phyloP scores from a whole-genome alignment of 2,797 vertebrate species.

The Characodon lateralis region DNA sequence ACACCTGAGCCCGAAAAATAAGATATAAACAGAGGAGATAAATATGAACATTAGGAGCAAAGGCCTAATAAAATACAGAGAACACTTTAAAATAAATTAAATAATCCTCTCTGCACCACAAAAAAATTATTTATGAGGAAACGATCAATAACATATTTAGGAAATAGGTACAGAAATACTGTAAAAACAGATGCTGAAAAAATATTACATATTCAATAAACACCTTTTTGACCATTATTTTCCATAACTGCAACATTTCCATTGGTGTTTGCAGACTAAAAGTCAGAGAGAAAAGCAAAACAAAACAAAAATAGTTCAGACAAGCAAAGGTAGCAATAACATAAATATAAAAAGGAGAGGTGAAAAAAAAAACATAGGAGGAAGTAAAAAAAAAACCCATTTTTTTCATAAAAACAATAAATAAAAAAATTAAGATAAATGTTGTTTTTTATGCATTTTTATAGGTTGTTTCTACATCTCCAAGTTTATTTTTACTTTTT shows the following conservation, averaged over 20 bases:
- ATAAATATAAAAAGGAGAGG: background rate
- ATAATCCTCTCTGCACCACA: background rate
- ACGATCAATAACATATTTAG: too few species aligned
- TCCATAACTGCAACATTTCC: background rate
- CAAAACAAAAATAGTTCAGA: background rate
- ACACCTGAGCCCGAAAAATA: slow-evolving; percentile 77
- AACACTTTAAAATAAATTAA: background rate
- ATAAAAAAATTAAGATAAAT: background rate
- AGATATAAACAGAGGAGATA: background rate
- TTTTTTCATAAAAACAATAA: background rate
- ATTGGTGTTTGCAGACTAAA: slow-evolving; percentile 1
- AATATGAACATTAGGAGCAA: background rate
- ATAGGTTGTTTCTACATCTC: too few species aligned
- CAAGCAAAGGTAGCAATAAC: background rate
- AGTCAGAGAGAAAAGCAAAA: background rate
- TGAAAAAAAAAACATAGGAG: background rate
- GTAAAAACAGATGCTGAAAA: background rate
- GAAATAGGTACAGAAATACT: background rate
- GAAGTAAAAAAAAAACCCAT: too few species aligned
- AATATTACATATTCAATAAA: background rate
- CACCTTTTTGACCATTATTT: background rate
- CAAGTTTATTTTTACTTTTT: background rate
- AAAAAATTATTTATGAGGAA: too few species aligned
- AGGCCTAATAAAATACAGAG: fast-evolving
- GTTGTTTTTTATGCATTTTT: background rate